A percentile compares a stretch with the other conserved stretches of the same genome.
Conservation (phyloP, 2,888 invertebrate genomes). For the Diarsia mendica region DNA sequence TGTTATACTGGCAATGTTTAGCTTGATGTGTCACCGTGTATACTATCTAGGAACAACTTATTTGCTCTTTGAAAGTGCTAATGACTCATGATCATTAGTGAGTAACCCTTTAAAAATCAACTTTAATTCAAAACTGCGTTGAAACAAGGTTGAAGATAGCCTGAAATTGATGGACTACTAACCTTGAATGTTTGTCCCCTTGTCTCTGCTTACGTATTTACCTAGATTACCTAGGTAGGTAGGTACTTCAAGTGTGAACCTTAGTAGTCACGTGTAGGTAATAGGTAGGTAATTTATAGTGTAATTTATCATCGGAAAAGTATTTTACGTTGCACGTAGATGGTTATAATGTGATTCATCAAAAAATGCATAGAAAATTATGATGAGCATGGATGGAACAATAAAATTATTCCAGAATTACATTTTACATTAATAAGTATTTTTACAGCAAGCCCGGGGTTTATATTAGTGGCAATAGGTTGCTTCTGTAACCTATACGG, state of each 20-base stretch:
- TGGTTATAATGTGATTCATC: not conserved
- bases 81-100: not conserved
- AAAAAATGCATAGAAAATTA: not conserved
- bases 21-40: too few relatives aligned
- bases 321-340: not conserved
- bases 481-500: not conserved
- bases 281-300: conserved; percentile 2
- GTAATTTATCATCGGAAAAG: conserved; percentile 2
- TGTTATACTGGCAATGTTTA: too few relatives aligned
- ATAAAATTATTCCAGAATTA: too few relatives aligned
- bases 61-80: not conserved
- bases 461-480: not conserved
- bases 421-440: too few relatives aligned
- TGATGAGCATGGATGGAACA: not conserved
- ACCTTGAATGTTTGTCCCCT: conserved; percentile 28
- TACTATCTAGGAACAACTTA: not conserved
- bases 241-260: conserved; percentile 22
- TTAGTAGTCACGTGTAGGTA: conserved; percentile 6
- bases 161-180: not conserved
- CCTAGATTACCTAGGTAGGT: conserved; percentile 20
- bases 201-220: conserved; percentile 2
- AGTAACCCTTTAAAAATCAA: not conserved
- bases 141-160: conserved; percentile 11
- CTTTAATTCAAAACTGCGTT: conserved; percentile 5
- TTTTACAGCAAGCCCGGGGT: too few relatives aligned